Evolutionary conservation across 1,140 invertebrate genomes (phyloP), one percentile per base, ranked within the genome.

Genomic region (Rhynchophorus ferrugineus): DNA sequence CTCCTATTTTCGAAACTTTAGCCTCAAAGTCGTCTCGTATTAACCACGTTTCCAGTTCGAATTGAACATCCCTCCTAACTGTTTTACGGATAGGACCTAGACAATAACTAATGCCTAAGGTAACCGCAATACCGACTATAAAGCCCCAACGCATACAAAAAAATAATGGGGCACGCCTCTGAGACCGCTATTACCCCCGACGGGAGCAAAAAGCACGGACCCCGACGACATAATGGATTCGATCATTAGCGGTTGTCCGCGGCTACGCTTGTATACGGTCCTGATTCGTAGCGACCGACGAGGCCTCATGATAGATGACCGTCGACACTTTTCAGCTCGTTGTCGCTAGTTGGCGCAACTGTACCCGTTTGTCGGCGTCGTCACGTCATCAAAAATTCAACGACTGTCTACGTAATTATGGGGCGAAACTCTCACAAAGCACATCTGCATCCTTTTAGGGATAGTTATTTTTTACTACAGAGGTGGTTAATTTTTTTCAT

Each of bases 201-300:
- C 5, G 24, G 11, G 24, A 33, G 5, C 24, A 5, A 33, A 6
- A 6, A 5, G 11, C 11, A 5, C 11, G 11, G 5, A 6, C 24
- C 11, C 37, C 17, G 6, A 6, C 13, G 13, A 22, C 38, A 39
- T 49, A 49, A 49, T 49, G 47, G 16, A 13, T 20, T 39, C 14
- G 38, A 38, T 49, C 47, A 49, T 49, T 49, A 49, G 47, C 42
- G 47, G n/a, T n/a, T n/a, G n/a, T n/a, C n/a, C n/a, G n/a, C n/a
- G n/a, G n/a, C n/a, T n/a, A n/a, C n/a, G n/a, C n/a, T n/a, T n/a
- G n/a, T n/a, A n/a, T n/a, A n/a, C n/a, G n/a, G n/a, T n/a, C n/a
- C n/a, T n/a, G n/a, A n/a, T n/a, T n/a, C n/a, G n/a, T n/a, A n/a
- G 37, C 19, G 19, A 13, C 17, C 44, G 33, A 13, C 35, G 35